Base-by-base conservation (phyloP, 2,888 invertebrate species). In the Anaspis maculata region DNA sequence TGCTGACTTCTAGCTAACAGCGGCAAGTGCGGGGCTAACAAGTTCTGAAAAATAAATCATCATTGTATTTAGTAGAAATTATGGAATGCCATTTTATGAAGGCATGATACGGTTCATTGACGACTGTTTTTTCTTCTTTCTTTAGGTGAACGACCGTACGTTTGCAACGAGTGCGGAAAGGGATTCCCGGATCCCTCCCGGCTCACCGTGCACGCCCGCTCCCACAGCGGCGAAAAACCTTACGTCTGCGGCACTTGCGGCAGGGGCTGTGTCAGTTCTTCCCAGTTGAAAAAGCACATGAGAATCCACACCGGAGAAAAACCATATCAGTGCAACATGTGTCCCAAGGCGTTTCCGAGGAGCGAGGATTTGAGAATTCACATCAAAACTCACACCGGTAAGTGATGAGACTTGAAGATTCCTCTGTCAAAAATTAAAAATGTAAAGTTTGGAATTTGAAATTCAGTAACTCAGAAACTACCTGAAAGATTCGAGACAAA, bases 161-260 rank as follows among this genome's bases (percentile, higher is more conserved):
- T 57, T 2, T 67, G 67, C 35, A 61, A 60, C 34, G 48, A 59
- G 2, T 71, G 70, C 42, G 67, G 67, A 3, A 70, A 70, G 48
- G 59, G 67, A 2, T 71, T 71, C 42, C 68, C 68, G 15, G 69
- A 71, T 38, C 67, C 67, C 3, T 69, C 70, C 1, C 61, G 70
- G 15, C 48, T 71, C 2, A 69, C 67, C 15, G 69, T 70, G 3
- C 71, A 71, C 42, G 58, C 59, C 30, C 61, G 69, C 26, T 64
- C 64, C 1, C 71, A 71, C 45, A 66, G 62, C 25, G 66, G 71
- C 5, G 64, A 66, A 32, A 67, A 63, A 49, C 68, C 68, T 0
- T 68, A 68, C 46, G 46, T 53, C n/a, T 67, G 67, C 44, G 46
- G 52, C 13, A 45, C 48, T 12, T 66, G 65, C 37, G 53, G 52